These are phyloP conservation scores for Thumatha senex DNA, from an alignment of 2,888 invertebrate genomes.

Conservation along the genomic window DNA sequence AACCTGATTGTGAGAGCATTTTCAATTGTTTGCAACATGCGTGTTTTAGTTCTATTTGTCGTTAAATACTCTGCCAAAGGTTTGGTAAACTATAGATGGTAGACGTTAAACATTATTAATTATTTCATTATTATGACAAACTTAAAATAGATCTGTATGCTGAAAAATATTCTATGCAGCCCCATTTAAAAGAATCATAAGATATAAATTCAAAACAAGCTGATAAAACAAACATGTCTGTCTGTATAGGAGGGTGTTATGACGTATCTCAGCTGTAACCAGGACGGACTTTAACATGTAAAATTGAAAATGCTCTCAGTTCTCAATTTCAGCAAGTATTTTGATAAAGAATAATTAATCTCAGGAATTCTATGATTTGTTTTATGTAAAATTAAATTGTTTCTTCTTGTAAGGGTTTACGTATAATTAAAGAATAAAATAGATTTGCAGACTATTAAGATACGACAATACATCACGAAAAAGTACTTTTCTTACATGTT, in stretches of 20 bases:
- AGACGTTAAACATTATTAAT: background rate
- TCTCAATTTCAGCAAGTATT: slow-evolving; percentile 26
- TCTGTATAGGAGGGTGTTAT: slow-evolving; percentile 51
- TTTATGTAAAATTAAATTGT: slow-evolving; percentile 4
- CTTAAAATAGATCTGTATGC: slow-evolving; percentile 1
- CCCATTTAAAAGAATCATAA: slow-evolving; percentile 23
- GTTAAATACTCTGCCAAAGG: background rate
- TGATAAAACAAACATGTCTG: slow-evolving; percentile 43
- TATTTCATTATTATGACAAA: background rate
- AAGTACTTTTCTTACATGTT: too few species aligned
- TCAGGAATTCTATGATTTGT: slow-evolving; percentile 18
- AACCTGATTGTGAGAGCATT: slow-evolving; percentile 41
- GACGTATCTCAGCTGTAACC: slow-evolving; percentile 61
- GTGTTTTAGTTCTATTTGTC: background rate
- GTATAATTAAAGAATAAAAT: too few species aligned
- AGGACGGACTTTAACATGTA: slow-evolving; percentile 37
- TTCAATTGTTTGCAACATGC: background rate
- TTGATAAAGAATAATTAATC: slow-evolving; percentile 24
- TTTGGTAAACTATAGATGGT: background rate
- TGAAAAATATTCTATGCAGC: slow-evolving; percentile 1
- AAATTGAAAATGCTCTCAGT: slow-evolving; percentile 29
- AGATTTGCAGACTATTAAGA: too few species aligned
- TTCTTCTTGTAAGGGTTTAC: too few species aligned
- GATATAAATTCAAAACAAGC: slow-evolving; percentile 36
- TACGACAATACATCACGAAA: too few species aligned